Evolutionary conservation across 2,797 vertebrate genomes (phyloP), one percentile per base, ranked within the genome.

Genomic region (Coranthus polyacanthus): DNA sequence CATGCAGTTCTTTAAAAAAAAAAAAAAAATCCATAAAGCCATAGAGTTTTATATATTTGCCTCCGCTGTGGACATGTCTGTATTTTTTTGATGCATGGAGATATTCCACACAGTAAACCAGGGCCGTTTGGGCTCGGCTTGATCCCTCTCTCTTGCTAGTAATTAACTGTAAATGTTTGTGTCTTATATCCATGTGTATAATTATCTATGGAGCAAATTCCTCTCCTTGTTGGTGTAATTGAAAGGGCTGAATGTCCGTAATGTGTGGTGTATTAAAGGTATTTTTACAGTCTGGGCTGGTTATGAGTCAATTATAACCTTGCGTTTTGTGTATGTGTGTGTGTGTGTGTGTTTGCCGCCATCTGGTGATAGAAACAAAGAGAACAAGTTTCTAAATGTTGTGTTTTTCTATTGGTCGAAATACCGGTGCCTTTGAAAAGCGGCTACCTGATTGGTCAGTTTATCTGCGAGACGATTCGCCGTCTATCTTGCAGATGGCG

Each of bases 391-490:
- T 4, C 2, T n/a, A 2, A 46, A 21, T 47, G 22, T 44, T 6
- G 26, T 18, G 13, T 5, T 12, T 15, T 87, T 16, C 17, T 46
- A 94, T 94, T 93, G 90, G 92, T 59, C 13, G 22, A 68, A 54
- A 8, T 57, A 0, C 79, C 87, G 88, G 90, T 43, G 52, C 51
- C 52, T 92, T 77, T 66, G 47, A 81, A 77, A 87, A 69, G 36
- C 55, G 12, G 20, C n/a, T 11, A 1, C 12, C 11, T 68, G 86
- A 95, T 95, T 95, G 94, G 95, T 73, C 37, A 2, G 2, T 32
- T 34, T 16, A 0, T 44, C 62, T 44, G 46, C 56, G 62, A 68
- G 56, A 80, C 60, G 78, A 85, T 87, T 86, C 62, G 88, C 88
- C 77, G 77, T 85, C 52, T 77, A 54, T 82, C 56, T 80, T 91